These are phyloP conservation scores for Rhombomys opimus DNA, from an alignment of 2,113 vertebrate genomes.

Conservation along the genomic window DNA sequence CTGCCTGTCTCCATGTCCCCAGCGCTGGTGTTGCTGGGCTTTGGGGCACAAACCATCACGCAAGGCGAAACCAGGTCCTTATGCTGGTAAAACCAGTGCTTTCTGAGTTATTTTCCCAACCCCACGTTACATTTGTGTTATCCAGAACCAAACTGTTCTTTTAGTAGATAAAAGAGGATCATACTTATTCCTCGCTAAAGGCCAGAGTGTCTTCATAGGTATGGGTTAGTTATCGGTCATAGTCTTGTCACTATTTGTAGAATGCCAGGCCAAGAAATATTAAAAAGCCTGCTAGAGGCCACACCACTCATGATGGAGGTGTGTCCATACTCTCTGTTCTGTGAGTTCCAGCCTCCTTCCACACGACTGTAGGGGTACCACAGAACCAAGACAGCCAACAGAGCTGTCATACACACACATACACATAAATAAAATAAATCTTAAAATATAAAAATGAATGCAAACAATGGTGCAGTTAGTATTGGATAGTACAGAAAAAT, in stretches of 20 bases:
- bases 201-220: not conserved
- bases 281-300: not conserved
- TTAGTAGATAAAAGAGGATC: not conserved
- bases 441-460: too few species aligned
- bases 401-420: too few species aligned
- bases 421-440: too few species aligned
- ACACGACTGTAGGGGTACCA: not conserved
- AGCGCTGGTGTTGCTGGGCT: too few species aligned
- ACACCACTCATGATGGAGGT: not conserved
- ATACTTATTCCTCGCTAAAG: not conserved
- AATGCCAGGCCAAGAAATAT: not conserved
- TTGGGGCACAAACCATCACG: not conserved
- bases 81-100: not conserved
- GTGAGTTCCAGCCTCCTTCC: not conserved
- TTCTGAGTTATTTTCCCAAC: not conserved
- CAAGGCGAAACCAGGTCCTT: too few species aligned
- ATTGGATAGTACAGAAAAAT: not conserved
- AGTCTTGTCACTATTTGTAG: not conserved
- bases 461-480: not conserved
- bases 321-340: not conserved
- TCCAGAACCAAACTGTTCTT: not conserved
- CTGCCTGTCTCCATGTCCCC: not conserved
- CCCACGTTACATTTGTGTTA: not conserved
- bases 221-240: not conserved
- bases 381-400: not conserved